Evolutionary conservation across 2,797 vertebrate genomes (phyloP), one percentile per base, ranked within the genome.

Genomic region (Urocyon cinereoargenteus): DNA sequence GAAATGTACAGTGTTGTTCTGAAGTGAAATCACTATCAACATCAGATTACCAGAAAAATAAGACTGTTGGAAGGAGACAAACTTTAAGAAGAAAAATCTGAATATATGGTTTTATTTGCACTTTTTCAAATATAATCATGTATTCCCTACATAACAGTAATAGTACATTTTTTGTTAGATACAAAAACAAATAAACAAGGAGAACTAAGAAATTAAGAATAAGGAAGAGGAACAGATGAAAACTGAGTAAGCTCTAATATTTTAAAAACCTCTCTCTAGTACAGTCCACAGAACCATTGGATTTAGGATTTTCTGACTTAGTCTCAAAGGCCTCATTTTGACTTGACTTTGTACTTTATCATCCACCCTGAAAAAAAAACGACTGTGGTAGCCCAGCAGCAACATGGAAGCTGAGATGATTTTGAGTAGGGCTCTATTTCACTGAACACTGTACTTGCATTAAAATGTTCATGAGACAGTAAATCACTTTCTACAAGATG

Each of bases 291-390:
- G 2, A 55, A 31, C 6, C 1, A 2, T 13, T 75, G 19, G 62
- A 28, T 1, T 61, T 88, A 51, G 24, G 14, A 77, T 77, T 83
- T 45, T 82, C 53, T 95, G 12, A 49, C 36, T 12, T 77, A 21
- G 24, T 64, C 28, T 89, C 1, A 13, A 59, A 92, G 16, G 36
- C 16, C 68, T 14, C 24, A 19, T 21, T 90, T 59, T 28, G 5
- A 59, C 34, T 73, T 97, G 26, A 31, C 21, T 68, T 94, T 91
- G 21, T 6, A 45, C 13, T 83, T 95, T 36, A 72, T 51, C 10
- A 36, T 26, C 18, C 64, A 31, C 59, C 21, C 14, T 59, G 9
- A 13, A 62, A 31, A 13, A 62, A 31, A 61, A 61, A 45, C 14
- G 10, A 57, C 5, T 40, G 15, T 2, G 16, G 6, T 6, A 36